Percentiles rank a stretch among this genome's conserved stretches.
Evolutionary conservation across 2,888 invertebrate species (phyloP).

Genomic region (Parthenolecanium corni): DNA sequence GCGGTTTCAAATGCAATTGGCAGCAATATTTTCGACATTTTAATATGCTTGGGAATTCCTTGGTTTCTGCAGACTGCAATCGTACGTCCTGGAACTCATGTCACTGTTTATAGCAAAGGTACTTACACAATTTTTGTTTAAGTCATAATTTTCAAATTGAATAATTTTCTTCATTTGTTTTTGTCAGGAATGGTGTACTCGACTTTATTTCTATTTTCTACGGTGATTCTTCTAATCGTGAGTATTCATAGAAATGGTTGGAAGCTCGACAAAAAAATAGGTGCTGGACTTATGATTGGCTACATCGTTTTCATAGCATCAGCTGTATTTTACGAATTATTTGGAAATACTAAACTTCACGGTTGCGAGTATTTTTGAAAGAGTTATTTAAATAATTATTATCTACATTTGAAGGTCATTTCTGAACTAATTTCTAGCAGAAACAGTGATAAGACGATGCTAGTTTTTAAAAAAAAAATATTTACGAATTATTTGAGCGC

Average conservation of each 20-base stretch:
- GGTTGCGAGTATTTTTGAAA: background rate
- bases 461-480: no score
- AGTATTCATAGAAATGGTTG: conserved; percentile 13
- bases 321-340: conserved; percentile 11
- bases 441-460: no score
- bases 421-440: no score
- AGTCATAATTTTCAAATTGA: background rate
- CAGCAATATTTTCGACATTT: conserved; percentile 91
- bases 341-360: background rate
- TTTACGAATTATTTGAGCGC: no score
- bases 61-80: conserved; percentile 94
- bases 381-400: background rate
- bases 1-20: conserved; percentile 93
- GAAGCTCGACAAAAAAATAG: conserved; percentile 19
- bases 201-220: conserved; percentile 11
- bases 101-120: conserved; percentile 88
- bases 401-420: no score
- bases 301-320: conserved; percentile 11
- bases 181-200: conserved; percentile 21
- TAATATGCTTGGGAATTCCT: conserved; percentile 86
- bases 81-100: conserved; percentile 71
- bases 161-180: background rate
- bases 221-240: conserved; percentile 8
- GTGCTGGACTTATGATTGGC: conserved; percentile 13
- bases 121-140: conserved; percentile 32